Percentiles rank a stretch among this genome's conserved stretches.
Evolutionary conservation across 2,113 vertebrate genomes (phyloP).

Genomic region (Protobothrops mucrosquamatus): DNA sequence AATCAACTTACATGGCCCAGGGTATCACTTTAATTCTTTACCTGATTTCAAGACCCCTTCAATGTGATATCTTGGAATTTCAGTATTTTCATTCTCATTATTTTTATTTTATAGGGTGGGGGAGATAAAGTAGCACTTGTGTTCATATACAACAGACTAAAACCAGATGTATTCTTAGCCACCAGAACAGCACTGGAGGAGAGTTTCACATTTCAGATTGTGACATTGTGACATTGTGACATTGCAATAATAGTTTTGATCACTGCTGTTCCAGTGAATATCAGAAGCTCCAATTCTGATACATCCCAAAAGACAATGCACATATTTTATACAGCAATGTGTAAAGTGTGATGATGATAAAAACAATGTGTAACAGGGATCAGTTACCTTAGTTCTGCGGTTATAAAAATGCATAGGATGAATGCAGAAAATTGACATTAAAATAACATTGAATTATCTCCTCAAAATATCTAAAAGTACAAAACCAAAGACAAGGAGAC

Average conservation of each 20-base stretch:
- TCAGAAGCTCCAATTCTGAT: constrained; percentile 9
- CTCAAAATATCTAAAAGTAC: neutral
- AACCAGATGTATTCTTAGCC: constrained; percentile 30
- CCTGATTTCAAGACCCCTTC: neutral
- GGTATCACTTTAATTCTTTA: constrained; percentile 16
- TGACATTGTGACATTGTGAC: constrained; percentile 9
- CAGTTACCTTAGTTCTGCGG: constrained; percentile 3
- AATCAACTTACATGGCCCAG: constrained; percentile 38
- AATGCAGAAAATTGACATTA: constrained; percentile 8
- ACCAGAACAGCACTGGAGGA: constrained; percentile 14
- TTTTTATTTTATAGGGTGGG: neutral
- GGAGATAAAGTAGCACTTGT: neutral
- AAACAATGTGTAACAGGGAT: neutral
- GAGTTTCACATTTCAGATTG: constrained; percentile 6
- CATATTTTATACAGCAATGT: neutral
- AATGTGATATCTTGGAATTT: neutral
- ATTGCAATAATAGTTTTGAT: constrained; percentile 31
- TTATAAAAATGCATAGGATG: constrained; percentile 23
- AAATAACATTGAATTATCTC: constrained; percentile 24
- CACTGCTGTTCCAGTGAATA: constrained; percentile 9
- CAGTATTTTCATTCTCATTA: neutral
- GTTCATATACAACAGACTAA: constrained; percentile 10
- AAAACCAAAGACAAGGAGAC: neutral
- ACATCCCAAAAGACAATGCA: neutral
- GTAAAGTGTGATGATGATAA: neutral